Conservation (phyloP, 2,888 invertebrate genomes). For the Aplocera efformata region DNA sequence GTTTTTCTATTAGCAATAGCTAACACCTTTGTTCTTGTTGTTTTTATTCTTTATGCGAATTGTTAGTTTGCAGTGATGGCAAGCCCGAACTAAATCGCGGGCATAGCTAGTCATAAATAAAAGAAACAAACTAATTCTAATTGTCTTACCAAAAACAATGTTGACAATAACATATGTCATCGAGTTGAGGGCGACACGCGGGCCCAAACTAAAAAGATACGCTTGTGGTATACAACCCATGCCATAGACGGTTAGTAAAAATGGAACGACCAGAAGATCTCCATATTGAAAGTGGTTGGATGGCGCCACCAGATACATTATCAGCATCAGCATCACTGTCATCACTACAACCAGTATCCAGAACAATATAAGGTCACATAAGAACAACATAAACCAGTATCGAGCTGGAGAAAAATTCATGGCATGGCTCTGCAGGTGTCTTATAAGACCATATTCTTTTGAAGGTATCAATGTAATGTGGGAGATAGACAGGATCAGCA, state of each 20-base stretch:
- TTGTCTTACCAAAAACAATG: constrained; percentile 55
- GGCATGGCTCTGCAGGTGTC: constrained; percentile 60
- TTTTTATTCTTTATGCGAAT: too few relatives aligned
- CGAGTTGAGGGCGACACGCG: constrained; percentile 51
- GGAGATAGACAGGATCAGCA: constrained; percentile 58
- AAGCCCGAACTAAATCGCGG: too few relatives aligned
- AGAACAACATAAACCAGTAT: constrained; percentile 58
- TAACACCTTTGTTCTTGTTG: too few relatives aligned
- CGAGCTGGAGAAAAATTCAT: constrained; percentile 55
- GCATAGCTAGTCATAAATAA: too few relatives aligned
- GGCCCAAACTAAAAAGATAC: constrained; percentile 64
- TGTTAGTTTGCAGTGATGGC: too few relatives aligned
- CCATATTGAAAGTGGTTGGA: constrained; percentile 34
- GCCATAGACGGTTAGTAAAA: constrained; percentile 54
- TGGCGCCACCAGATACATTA: constrained; percentile 43
- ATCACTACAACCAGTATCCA: constrained; percentile 49
- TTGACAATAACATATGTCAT: constrained; percentile 61
- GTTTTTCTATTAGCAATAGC: too few relatives aligned
- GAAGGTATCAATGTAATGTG: constrained; percentile 64
- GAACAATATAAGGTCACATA: constrained; percentile 57
- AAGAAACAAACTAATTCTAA: neutral
- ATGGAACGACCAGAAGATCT: constrained; percentile 58
- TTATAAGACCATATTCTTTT: constrained; percentile 55
- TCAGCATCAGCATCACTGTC: constrained; percentile 37
- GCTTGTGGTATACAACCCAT: constrained; percentile 64